Evolutionary conservation across 1,140 invertebrate species (phyloP), one percentile per base, ranked within the genome.

Genomic region (Papilio xuthus): DNA sequence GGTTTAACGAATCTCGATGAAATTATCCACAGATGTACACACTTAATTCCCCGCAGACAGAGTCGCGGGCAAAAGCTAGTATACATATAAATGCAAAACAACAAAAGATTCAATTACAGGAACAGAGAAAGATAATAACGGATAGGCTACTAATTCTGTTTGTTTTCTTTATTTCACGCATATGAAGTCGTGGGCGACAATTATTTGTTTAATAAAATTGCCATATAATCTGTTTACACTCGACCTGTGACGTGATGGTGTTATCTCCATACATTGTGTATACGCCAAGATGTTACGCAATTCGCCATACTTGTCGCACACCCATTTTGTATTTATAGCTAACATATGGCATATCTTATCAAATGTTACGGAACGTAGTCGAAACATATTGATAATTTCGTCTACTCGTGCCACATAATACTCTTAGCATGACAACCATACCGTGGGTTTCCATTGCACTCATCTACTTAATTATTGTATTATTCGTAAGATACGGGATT

Each of bases 301-400:
- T 56, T 28, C 12, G 50, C 73, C 73, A 76, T 76, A 10, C 23
- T 28, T 15, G 32, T 28, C 47, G 41, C 73, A 53, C 53, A 53
- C 73, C 73, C 73, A 63, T 53, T 60, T 76, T 23, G 23, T 76
- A 76, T 76, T 76, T 76, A 76, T 76, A 76, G 37, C 32, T n/a
- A 44, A 20, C 53, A 41, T 50, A 73, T 75, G 72, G 73, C 10
- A 76, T 76, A 76, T 76, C 73, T 76, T 60, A 76, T 76, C 73
- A 28, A 23, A 41, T 13, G 26, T 74, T 53, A 50, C 44, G 15
- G 44, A 53, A 53, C 72, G 72, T 50, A 47, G 44, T 74, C 72
- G 72, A 74, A 74, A 74, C 44, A 53, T 50, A 50, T 42, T 47
- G 72, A 50, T 50, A 47, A 74, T 74, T 9, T 41, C 18, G 72